Percentiles rank a stretch among this genome's conserved stretches.
These are phyloP conservation scores for Linnaemya tessellans DNA, from an alignment of 2,888 invertebrate genomes.

Conservation along the genomic window DNA sequence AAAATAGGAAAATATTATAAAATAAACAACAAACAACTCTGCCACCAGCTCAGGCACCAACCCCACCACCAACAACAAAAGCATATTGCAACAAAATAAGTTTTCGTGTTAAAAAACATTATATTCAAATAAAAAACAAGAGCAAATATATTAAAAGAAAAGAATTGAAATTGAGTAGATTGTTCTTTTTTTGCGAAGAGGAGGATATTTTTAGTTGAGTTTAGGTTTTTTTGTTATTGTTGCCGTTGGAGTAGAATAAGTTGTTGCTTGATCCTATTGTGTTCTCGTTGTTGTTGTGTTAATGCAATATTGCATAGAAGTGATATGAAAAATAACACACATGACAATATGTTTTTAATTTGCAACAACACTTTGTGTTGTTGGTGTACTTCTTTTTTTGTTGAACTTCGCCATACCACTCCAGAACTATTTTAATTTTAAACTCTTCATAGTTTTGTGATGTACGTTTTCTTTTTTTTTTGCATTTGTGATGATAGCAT, in stretches of 20 bases:
- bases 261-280: constrained; percentile 56
- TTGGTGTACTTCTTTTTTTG: constrained; percentile 13
- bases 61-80: constrained; percentile 24
- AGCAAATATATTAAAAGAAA: constrained; percentile 28
- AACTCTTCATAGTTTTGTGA: constrained; percentile 45
- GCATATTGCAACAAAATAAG: constrained; percentile 63
- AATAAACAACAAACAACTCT: constrained; percentile 50
- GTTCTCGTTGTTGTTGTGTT: constrained; percentile 44
- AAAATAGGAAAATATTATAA: constrained; percentile 63
- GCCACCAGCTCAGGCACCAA: constrained; percentile 48
- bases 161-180: constrained; percentile 19
- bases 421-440: constrained; percentile 72
- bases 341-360: constrained; percentile 83
- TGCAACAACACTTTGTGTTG: constrained; percentile 75
- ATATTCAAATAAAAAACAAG: constrained; percentile 18
- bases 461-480: constrained; percentile 1
- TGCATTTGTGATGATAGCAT: constrained; percentile 21
- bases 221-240: constrained; percentile 41
- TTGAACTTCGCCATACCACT: constrained; percentile 43
- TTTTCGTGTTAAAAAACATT: constrained; percentile 41
- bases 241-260: constrained; percentile 24
- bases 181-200: constrained; percentile 31
- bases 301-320: constrained; percentile 73
- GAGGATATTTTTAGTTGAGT: constrained; percentile 67
- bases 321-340: constrained; percentile 71